Evolutionary conservation across 2,888 invertebrate species (phyloP), one percentile per base, ranked within the genome.

Genomic region (Stegophylla sp.): DNA sequence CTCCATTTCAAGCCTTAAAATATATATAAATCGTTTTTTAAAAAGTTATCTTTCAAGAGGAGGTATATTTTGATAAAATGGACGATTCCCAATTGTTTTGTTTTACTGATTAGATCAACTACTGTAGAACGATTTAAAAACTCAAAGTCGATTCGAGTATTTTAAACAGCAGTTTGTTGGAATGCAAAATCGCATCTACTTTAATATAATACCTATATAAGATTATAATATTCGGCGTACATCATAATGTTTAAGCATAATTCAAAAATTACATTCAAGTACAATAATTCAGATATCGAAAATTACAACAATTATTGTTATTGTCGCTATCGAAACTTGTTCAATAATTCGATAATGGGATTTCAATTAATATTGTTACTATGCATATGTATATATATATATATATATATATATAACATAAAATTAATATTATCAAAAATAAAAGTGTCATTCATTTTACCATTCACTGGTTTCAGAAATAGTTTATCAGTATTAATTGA

Each of bases 381-480:
- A n/a, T n/a, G n/a, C n/a, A n/a, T n/a, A n/a, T n/a, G n/a, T n/a
- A n/a, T n/a, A n/a, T n/a, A n/a, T n/a, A n/a, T n/a, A n/a, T n/a
- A n/a, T n/a, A 23, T 23, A 20, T 9, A 34, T 7, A 34, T 34
- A 34, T 34, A 34, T 34, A 3, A 7, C 34, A 51, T 73, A 72
- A 5, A 23, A 59, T n/a, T 4, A 45, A 45, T 59, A 73, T n/a
- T 45, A 73, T 56, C 41, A 10, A 56, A 72, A 72, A 72, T 20
- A 23, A 61, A 45, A 73, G 61, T 73, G 59, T 73, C 73, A 73
- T 73, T 28, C 26, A 59, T 59, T 73, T 45, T 45, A 45, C n/a
- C 59, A 59, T 73, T 73, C 28, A 73, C 61, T 61, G 28, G 45
- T 73, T 73, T 73, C 73, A 45, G n/a, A 73, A 73, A 73, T 59